Base-by-base conservation (phyloP, 2,113 vertebrate species). In the Otolemur garnettii region DNA sequence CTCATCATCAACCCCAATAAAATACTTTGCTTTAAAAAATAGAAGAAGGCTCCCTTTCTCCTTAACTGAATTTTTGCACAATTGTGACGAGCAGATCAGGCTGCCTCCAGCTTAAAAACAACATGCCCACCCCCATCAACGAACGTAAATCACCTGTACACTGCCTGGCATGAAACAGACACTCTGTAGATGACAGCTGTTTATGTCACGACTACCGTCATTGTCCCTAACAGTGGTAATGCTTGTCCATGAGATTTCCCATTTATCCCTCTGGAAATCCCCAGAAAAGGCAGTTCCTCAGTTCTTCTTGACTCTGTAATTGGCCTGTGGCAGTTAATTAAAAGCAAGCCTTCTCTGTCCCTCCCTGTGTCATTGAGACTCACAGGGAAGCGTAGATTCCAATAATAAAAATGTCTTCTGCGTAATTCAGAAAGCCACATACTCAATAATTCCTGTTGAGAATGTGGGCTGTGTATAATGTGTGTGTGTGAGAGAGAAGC, bases 241-340 rank as follows among this genome's bases (percentile, higher is more conserved):
- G 0, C 5, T 2, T 9, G 28, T 18, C 38, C 5, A 1, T 30
- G 10, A 12, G 18, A n/a, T 72, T 85, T 75, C 60, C 86, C n/a
- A 3, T 17, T 64, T 30, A 15, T 78, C 24, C 81, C 19, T 12
- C 19, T 21, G 33, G 42, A 26, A 81, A 26, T 1, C 10, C 50
- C 82, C 30, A 14, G 24, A 83, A 24, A 33, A 92, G 4, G 1
- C 33, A 21, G 15, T 62, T 24, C 42, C 18, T 89, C 33, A n/a
- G 13, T 9, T 69, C 89, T 97, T 92, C 80, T 35, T 45, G 78
- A 68, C 69, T 92, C 93, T 74, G 55, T 28, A 91, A 24, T 93
- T 66, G 66, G 33, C 80, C 80, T 95, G 64, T 33, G 89, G 91
- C 45, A 85, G 55, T 93, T 89, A 90, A 59, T 94, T 94, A 78